phyloP scores from a whole-genome alignment of 2,888 invertebrate species.

The Thumatha senex region DNA sequence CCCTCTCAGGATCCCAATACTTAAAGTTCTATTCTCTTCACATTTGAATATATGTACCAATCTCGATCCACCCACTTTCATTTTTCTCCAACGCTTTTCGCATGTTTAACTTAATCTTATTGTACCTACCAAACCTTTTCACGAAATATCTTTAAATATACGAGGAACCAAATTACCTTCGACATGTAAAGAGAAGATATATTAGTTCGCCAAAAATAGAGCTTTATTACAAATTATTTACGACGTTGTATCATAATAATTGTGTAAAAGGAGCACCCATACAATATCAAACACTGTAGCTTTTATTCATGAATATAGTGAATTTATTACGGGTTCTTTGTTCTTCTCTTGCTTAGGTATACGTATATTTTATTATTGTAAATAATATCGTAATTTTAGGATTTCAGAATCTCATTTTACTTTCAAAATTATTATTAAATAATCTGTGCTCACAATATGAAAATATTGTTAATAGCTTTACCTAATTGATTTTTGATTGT shows the following conservation, averaged over 20 bases:
- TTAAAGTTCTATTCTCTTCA: slow-evolving; percentile 20
- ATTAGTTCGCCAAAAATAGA: neutral
- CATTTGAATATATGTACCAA: slow-evolving; percentile 1
- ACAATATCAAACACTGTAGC: neutral
- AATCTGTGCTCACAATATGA: no score
- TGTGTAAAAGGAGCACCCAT: neutral
- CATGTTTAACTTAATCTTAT: neutral
- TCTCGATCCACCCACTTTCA: neutral
- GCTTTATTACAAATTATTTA: neutral
- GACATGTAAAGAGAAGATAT: neutral
- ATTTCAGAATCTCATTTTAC: neutral
- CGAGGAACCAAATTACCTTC: neutral
- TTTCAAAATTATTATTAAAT: neutral
- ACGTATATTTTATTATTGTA: neutral
- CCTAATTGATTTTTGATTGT: no score
- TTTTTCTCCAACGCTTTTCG: neutral
- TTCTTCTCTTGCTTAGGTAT: neutral
- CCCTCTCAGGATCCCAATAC: slow-evolving; percentile 16
- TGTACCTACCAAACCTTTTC: neutral
- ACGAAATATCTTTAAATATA: neutral
- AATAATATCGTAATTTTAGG: neutral
- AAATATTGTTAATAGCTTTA: no score
- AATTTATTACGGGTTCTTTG: neutral
- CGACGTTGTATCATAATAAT: neutral
- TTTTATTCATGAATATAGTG: neutral